phyloP scores from a whole-genome alignment of 2,113 vertebrate species.

The Pseudorasbora parva region DNA sequence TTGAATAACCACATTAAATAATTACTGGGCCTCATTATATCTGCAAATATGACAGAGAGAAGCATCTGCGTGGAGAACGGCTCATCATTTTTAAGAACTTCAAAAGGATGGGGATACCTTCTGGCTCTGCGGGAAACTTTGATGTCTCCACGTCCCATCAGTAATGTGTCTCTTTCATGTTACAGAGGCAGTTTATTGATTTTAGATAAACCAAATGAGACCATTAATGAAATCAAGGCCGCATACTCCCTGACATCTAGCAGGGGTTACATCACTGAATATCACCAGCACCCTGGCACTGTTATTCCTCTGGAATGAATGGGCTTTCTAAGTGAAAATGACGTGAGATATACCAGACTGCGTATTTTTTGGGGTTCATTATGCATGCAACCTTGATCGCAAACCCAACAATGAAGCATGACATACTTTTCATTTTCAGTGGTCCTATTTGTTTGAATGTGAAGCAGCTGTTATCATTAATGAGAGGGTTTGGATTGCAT shows the following conservation, averaged over 20 bases:
- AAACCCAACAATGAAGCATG: not conserved
- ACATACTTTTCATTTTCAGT: slow-evolving; percentile 7
- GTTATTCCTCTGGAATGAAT: not conserved
- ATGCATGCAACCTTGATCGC: not conserved
- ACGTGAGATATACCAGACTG: not conserved
- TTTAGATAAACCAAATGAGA: slow-evolving; percentile 51
- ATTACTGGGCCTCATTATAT: slow-evolving; percentile 56
- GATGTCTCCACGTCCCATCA: slow-evolving; percentile 55
- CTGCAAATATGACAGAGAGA: slow-evolving; percentile 58
- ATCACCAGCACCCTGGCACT: not conserved
- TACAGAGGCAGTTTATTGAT: slow-evolving; percentile 53
- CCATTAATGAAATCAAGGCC: slow-evolving; percentile 47
- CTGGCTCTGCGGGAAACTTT: slow-evolving; percentile 60
- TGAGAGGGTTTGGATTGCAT: slow-evolving; percentile 39
- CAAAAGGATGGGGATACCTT: slow-evolving; percentile 59
- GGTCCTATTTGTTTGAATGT: slow-evolving; percentile 1
- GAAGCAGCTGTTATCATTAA: slow-evolving; percentile 42
- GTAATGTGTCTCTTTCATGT: slow-evolving; percentile 63
- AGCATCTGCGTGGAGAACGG: slow-evolving; percentile 49
- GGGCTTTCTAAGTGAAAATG: not conserved
- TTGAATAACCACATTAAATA: slow-evolving; percentile 51
- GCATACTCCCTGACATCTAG: slow-evolving; percentile 35
- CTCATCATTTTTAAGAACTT: slow-evolving; percentile 57
- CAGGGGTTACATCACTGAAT: slow-evolving; percentile 30
- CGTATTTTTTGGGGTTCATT: not conserved